These are phyloP conservation scores for Lophotis ruficrista DNA, from an alignment of 2,113 vertebrate genomes.

Conservation along the genomic window DNA sequence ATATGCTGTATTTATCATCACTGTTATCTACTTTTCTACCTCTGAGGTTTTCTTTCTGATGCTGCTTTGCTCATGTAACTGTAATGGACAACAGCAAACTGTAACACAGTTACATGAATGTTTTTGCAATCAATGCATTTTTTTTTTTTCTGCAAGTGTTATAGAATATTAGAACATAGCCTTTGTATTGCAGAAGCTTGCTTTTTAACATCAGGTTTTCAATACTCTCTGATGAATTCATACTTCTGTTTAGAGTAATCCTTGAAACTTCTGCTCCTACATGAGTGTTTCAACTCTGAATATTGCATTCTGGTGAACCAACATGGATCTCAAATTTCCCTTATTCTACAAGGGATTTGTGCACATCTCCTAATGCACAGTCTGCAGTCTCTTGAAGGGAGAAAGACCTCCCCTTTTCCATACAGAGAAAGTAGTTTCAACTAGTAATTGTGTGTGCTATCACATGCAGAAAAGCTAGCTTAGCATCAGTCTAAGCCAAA, in stretches of 20 bases:
- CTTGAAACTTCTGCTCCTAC: not conserved
- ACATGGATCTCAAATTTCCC: not conserved
- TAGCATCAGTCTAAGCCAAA: not conserved
- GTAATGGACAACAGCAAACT: not conserved
- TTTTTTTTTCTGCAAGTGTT: not conserved
- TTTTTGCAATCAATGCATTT: not conserved
- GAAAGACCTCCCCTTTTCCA: not conserved
- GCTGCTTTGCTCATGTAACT: not conserved
- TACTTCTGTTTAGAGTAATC: not conserved
- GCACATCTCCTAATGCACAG: not conserved
- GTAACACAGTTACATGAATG: accelerated
- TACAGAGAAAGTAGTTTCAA: not conserved
- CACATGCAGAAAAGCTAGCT: not conserved
- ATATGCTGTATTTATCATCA: not conserved
- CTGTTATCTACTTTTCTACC: not conserved
- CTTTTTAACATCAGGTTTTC: not conserved
- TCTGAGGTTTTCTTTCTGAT: not conserved
- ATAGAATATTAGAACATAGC: not conserved
- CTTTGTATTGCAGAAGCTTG: not conserved
- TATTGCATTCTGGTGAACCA: not conserved
- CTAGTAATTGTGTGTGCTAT: not conserved
- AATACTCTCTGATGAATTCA: not conserved
- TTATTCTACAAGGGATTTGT: not conserved
- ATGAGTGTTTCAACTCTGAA: not conserved
- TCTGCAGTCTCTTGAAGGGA: not conserved